Conservation (phyloP, 2,797 vertebrate species). For the Lepus townsendii region DNA sequence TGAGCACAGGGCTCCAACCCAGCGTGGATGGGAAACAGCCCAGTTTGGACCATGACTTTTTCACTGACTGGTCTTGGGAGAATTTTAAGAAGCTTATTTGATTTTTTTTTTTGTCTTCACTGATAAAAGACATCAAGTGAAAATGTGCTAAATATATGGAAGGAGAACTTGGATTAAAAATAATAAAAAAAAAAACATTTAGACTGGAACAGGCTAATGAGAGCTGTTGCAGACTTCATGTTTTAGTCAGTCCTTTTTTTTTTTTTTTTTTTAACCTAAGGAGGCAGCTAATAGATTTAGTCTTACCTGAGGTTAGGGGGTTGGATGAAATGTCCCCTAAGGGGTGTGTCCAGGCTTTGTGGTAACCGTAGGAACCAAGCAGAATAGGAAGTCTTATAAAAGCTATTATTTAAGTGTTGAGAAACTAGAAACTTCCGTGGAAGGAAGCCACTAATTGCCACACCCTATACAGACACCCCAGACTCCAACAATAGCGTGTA, state of each 20-base stretch:
- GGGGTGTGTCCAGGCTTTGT: conserved; percentile 31
- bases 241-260: conserved; percentile 35
- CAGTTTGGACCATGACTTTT: conserved; percentile 7
- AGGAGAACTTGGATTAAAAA: conserved; percentile 40
- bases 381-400: conserved; percentile 34
- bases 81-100: conserved; percentile 58
- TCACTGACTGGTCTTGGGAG: conserved; percentile 24
- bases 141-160: conserved; percentile 58
- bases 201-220: conserved; percentile 21
- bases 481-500: conserved; percentile 94
- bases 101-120: neutral
- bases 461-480: conserved; percentile 71
- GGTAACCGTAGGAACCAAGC: conserved; percentile 43
- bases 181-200: conserved; percentile 31
- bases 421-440: conserved; percentile 9
- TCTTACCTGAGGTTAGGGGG: conserved; percentile 36
- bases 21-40: conserved; percentile 31
- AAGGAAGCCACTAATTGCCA: conserved; percentile 68
- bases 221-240: conserved; percentile 7
- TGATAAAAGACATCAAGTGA: conserved; percentile 49
- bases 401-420: conserved; percentile 49
- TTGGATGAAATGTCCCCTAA: conserved; percentile 62
- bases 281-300: neutral
- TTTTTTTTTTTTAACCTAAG: conserved; percentile 64
- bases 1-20: conserved; percentile 3